A percentile compares a stretch with the other conserved stretches of the same genome.
These are phyloP conservation scores for human DNA, from an alignment of 2,113 vertebrate genomes.

Conservation along the genomic window GRCh38 chr13:29432001-29432500, in stretches of 20 bases:
- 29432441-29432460: neutral
- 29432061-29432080: too few species aligned
- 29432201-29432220: neutral
- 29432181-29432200: neutral
- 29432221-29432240: neutral
- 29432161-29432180: neutral
- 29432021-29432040: too few species aligned
- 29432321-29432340: neutral
- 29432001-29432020: too few species aligned
- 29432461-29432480: neutral
- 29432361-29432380: neutral
- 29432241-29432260: neutral
- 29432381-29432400: rapidly evolving
- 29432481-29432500: neutral
- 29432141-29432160: neutral
- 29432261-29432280: neutral
- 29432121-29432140: too few species aligned
- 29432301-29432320: neutral
- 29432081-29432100: too few species aligned
- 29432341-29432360: neutral
- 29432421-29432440: neutral
- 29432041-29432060: too few species aligned
- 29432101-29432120: too few species aligned
- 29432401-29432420: neutral
- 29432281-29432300: neutral